phyloP scores from a whole-genome alignment of 1,140 invertebrate genomes.

The Yoshiicerus persimilis region DNA sequence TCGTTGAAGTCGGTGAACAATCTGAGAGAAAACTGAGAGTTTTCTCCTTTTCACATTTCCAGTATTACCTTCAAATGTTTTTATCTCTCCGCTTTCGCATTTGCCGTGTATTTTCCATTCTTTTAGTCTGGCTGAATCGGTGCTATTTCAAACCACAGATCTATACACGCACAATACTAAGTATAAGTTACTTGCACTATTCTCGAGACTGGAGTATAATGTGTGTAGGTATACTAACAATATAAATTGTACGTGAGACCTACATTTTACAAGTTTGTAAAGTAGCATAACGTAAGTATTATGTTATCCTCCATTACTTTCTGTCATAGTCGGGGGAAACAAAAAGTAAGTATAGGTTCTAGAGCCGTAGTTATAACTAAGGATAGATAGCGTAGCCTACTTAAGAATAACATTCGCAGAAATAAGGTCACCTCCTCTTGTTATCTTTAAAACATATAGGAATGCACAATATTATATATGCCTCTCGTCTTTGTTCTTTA shows the following conservation, averaged over 20 bases:
- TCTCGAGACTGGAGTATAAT: not conserved
- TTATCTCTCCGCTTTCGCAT: not conserved
- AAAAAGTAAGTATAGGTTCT: not conserved
- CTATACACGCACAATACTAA: too few relatives aligned
- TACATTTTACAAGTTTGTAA: not conserved
- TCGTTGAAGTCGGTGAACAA: not conserved
- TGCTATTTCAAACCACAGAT: not conserved
- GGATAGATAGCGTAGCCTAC: not conserved
- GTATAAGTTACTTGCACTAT: too few relatives aligned
- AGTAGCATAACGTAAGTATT: not conserved
- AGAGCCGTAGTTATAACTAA: not conserved
- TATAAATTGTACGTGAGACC: not conserved
- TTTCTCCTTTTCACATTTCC: not conserved
- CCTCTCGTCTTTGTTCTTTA: too few relatives aligned
- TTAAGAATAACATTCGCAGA: not conserved
- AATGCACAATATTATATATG: not conserved
- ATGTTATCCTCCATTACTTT: not conserved
- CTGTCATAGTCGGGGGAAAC: not conserved
- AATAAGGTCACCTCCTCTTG: not conserved
- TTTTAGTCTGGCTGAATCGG: not conserved
- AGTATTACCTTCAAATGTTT: not conserved
- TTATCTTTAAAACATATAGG: not conserved
- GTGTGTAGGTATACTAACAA: not conserved
- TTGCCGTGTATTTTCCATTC: not conserved
- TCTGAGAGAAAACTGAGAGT: not conserved